Evolutionary conservation across 2,888 invertebrate species (phyloP), one percentile per base, ranked within the genome.

Genomic region (Andricus curvator): DNA sequence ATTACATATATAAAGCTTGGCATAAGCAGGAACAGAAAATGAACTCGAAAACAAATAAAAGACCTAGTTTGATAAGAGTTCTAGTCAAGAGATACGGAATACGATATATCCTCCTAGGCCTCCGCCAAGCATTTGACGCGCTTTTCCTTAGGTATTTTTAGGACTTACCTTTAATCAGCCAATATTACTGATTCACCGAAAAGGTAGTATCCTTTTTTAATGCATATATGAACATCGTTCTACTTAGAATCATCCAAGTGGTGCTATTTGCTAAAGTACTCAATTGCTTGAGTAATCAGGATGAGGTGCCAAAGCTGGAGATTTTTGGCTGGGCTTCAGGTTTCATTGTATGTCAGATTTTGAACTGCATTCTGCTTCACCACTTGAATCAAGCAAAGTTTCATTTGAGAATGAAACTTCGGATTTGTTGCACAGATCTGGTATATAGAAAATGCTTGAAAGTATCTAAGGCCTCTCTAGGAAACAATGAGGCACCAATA

Each of bases 401-500:
- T 93, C 95, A 95, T 79, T 93, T 95, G 85, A 96, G 96, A 41
- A 95, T 96, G 95, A 25, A 25, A 25, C 1, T 25, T 25, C 25
- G 25, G 1, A 25, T 25, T 25, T 1, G 25, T 1, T 25, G 95
- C 81, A 96, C 96, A 81, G 95, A 96, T 0, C 93, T 97, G 0
- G 93, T 97, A 80, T 97, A 96, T 1, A 25, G 25, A 25, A 25
- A 25, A 1, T 25, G 25, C 25, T 25, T 25, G 1, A 25, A 25
- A 25, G 1, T 25, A 25, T 25, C 25, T 25, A 25, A 25, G 25
- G 25, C 25, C 25, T 25, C 25, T 25, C 25, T 83, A 0, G 85
- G 85, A 33, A 5, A 48, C 25, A 41, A 41, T 41, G 96, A 97
- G 91, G 97, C 98, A 0, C 96, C 97, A 2, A 94, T 93, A 67